phyloP scores from a whole-genome alignment of 2,797 vertebrate species.

The Brotula barbata region DNA sequence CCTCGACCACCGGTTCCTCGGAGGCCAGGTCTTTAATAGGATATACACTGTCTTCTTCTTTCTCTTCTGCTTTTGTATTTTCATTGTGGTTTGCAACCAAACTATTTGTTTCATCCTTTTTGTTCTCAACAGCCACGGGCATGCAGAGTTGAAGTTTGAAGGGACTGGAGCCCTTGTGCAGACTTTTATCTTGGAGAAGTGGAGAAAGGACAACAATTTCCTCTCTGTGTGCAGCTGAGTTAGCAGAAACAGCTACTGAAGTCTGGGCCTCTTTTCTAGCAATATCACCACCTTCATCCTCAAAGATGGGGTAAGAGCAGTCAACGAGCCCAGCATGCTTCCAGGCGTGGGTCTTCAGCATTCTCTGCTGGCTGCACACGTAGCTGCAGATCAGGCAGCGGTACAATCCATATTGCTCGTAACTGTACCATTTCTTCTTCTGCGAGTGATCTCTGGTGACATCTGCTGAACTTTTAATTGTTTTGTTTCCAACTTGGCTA shows the following conservation, averaged over 20 bases:
- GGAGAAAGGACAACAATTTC: slow-evolving; percentile 71
- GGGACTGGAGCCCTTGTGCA: slow-evolving; percentile 69
- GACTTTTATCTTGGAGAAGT: slow-evolving; percentile 56
- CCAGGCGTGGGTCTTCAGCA: slow-evolving; percentile 97
- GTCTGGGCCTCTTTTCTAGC: slow-evolving; percentile 65
- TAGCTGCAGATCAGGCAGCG: slow-evolving; percentile 96
- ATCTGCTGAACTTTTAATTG: slow-evolving; percentile 3
- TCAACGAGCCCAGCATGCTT: slow-evolving; percentile 95
- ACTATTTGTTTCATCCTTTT: slow-evolving; percentile 42
- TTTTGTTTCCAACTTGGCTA: neutral
- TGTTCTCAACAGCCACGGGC: slow-evolving; percentile 62
- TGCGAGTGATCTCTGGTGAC: slow-evolving; percentile 45
- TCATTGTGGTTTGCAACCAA: slow-evolving; percentile 41
- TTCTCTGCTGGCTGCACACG: slow-evolving; percentile 94
- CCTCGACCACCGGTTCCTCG: slow-evolving; percentile 79
- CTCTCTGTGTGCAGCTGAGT: slow-evolving; percentile 32
- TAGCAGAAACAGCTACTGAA: slow-evolving; percentile 26
- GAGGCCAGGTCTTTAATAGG: slow-evolving; percentile 70
- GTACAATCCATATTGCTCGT: slow-evolving; percentile 91
- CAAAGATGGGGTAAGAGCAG: slow-evolving; percentile 96
- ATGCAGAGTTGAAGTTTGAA: slow-evolving; percentile 85
- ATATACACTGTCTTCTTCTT: slow-evolving; percentile 51
- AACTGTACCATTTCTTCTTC: slow-evolving; percentile 93
- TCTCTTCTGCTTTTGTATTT: slow-evolving; percentile 25
- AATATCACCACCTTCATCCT: slow-evolving; percentile 83